Evolutionary conservation across 1,140 invertebrate genomes (phyloP).

Genomic region (Prorops nasuta): DNA sequence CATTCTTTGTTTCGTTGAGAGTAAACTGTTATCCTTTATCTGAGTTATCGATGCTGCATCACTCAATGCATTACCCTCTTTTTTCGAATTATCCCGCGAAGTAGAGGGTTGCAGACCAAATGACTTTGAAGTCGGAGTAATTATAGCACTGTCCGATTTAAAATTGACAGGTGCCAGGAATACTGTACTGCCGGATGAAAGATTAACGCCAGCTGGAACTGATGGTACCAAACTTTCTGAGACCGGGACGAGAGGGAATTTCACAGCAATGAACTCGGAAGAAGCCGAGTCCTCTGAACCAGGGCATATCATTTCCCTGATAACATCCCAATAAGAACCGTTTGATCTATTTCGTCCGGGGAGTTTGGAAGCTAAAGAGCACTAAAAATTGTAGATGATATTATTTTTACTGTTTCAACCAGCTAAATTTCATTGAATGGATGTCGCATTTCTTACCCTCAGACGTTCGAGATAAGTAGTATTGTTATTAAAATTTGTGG

Average conservation of each 20-base stretch:
- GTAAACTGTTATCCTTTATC: conserved; percentile 34
- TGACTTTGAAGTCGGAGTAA: conserved; percentile 38
- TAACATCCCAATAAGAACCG: conserved; percentile 51
- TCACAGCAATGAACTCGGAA: conserved; percentile 40
- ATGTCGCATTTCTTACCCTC: conserved; percentile 54
- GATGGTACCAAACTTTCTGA: conserved; percentile 42
- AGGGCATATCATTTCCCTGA: conserved; percentile 52
- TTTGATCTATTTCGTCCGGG: conserved; percentile 45
- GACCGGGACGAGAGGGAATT: conserved; percentile 43
- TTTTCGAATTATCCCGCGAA: conserved; percentile 34
- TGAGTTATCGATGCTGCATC: conserved; percentile 29
- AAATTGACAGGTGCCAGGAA: conserved; percentile 50
- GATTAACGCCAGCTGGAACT: conserved; percentile 26
- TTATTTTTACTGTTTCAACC: not conserved
- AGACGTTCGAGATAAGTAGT: conserved; percentile 78
- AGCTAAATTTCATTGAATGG: not conserved
- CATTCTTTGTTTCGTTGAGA: conserved; percentile 25
- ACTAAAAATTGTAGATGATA: conserved; percentile 29
- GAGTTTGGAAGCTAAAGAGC: conserved; percentile 49
- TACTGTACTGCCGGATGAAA: conserved; percentile 38
- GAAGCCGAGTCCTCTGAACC: conserved; percentile 40
- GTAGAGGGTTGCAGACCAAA: conserved; percentile 43
- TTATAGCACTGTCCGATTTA: conserved; percentile 45
- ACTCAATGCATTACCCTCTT: conserved; percentile 25
- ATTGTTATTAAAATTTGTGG: conserved; percentile 69